Percentiles rank a stretch among this genome's conserved stretches.
Conservation (phyloP, 2,797 vertebrate species). For the Rhabdomys pumilio region DNA sequence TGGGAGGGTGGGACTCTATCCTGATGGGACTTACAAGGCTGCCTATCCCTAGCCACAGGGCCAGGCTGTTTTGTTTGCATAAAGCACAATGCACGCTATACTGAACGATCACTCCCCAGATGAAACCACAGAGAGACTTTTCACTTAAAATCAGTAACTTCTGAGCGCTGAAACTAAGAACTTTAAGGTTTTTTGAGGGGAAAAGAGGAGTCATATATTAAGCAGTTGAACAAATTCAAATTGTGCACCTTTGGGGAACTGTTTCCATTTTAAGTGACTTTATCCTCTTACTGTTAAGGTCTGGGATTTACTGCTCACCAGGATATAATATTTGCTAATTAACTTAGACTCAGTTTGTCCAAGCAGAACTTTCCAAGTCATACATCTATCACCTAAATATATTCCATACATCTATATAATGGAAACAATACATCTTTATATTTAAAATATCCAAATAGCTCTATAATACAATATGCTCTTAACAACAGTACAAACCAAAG, state of each 20-base stretch:
- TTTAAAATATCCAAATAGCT: slow-evolving; percentile 96
- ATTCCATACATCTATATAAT: slow-evolving; percentile 92
- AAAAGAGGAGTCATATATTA: slow-evolving; percentile 87
- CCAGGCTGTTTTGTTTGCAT: slow-evolving; percentile 89
- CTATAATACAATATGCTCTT: slow-evolving; percentile 97
- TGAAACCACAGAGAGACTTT: slow-evolving; percentile 85
- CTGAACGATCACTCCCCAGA: slow-evolving; percentile 90
- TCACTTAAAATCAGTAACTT: slow-evolving; percentile 93
- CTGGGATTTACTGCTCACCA: slow-evolving; percentile 85
- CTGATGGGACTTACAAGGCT: slow-evolving; percentile 85
- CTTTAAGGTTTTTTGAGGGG: slow-evolving; percentile 77
- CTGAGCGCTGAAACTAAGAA: slow-evolving; percentile 92
- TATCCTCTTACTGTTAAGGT: slow-evolving; percentile 88
- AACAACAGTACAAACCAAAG: slow-evolving; percentile 94
- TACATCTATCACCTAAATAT: slow-evolving; percentile 95
- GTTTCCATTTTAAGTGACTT: slow-evolving; percentile 91
- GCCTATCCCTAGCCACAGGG: slow-evolving; percentile 79
- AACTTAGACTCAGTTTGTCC: slow-evolving; percentile 92
- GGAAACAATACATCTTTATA: slow-evolving; percentile 94
- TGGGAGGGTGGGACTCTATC: slow-evolving; percentile 80
- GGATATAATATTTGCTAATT: slow-evolving; percentile 86
- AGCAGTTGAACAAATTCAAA: slow-evolving; percentile 94
- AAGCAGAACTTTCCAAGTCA: slow-evolving; percentile 95
- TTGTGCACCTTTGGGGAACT: slow-evolving; percentile 91
- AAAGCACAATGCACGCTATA: slow-evolving; percentile 91